Evolutionary conservation across 2,888 invertebrate genomes (phyloP).

Genomic region (Entomobrya proxima): DNA sequence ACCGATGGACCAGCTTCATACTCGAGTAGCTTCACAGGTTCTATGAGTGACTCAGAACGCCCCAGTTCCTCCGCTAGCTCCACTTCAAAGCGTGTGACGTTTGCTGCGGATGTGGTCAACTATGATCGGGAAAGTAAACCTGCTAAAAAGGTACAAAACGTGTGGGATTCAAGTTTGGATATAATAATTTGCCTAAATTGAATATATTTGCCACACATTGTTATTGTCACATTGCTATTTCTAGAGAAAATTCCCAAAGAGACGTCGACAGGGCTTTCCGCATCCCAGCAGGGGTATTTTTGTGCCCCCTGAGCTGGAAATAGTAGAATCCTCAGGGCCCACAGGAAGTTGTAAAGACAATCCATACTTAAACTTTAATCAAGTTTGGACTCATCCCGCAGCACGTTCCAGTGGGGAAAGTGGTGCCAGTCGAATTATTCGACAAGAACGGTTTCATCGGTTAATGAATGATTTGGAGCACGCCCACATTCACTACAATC

Average conservation of each 20-base stretch:
- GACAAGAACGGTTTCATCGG: constrained; percentile 66
- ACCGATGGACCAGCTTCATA: neutral
- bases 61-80: constrained; percentile 35
- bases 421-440: constrained; percentile 2
- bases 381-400: constrained; percentile 65
- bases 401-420: constrained; percentile 38
- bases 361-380: constrained; percentile 59
- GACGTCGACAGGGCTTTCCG: constrained; percentile 60
- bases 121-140: constrained; percentile 72
- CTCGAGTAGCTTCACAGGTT: neutral
- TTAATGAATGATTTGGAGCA: constrained; percentile 66
- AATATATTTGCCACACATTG: too few relatives aligned
- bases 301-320: constrained; percentile 62
- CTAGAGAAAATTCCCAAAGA: constrained; percentile 47
- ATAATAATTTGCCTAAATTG: neutral
- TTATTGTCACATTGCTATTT: too few relatives aligned
- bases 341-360: constrained; percentile 38
- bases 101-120: constrained; percentile 68
- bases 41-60: neutral
- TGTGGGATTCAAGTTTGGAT: neutral
- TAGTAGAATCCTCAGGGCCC: constrained; percentile 56
- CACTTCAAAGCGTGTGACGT: constrained; percentile 59
- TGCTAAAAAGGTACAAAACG: constrained; percentile 38
- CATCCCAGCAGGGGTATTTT: constrained; percentile 68
- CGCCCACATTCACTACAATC: constrained; percentile 68